Evolutionary conservation across 2,113 vertebrate genomes (phyloP), one percentile per base, ranked within the genome.

Genomic region (Vidua chalybeata): DNA sequence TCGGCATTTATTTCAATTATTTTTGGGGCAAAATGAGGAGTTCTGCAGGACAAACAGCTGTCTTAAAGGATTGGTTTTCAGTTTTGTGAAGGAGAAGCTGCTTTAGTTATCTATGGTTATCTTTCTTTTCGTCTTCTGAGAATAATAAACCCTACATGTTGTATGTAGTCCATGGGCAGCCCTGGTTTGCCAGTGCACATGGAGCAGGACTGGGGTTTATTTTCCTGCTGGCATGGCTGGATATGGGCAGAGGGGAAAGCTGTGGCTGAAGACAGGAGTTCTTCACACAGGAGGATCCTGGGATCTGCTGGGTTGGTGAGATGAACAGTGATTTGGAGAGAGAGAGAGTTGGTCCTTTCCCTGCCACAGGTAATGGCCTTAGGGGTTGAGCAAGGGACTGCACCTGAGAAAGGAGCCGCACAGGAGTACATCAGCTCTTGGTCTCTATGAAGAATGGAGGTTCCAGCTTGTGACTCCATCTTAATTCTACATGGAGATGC

Each of bases 81-180:
- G n/a, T 80, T 79, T n/a, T 10, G 15, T 8, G 26, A 86, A 74
- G 31, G 23, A 5, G 4, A 37, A 59, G 28, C 48, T 71, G 35
- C 63, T 74, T 88, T 37, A 46, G 15, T 82, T 85, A 31, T n/a
- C 19, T 52, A 20, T 55, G 43, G 26, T 89, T 69, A 19, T 54
- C 3, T 7, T 21, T 52, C 23, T 11, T 20, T 11, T 8, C 8
- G 9, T 18, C 8, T 41, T 73, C 59, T 72, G 62, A 63, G 79
- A 46, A 41, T 59, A 82, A 23, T 28, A 55, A 89, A 51, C 20
- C 45, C 14, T 8, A 0, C 6, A 2, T 9, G 0, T 37, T 1
- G 0, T 48, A 48, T n/a, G 23, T 15, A 43, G 39, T 59, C n/a
- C 28, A 6, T 0, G 0, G 45, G 48, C 49, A 79, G n/a, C 56